Evolutionary conservation across 2,113 vertebrate genomes (phyloP), one percentile per base, ranked within the genome.

Genomic region (Halcyon senegalensis): DNA sequence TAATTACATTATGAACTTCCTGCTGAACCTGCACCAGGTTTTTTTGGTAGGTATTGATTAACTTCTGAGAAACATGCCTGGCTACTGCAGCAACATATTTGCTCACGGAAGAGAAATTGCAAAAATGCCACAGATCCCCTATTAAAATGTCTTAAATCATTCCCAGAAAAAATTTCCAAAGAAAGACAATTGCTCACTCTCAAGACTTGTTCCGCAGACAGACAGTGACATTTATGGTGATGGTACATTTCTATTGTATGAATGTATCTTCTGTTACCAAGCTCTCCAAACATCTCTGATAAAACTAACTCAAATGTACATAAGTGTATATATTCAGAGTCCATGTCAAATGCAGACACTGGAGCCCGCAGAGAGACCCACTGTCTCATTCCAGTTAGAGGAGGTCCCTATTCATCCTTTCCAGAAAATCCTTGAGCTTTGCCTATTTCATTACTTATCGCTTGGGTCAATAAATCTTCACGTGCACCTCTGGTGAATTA

Each of bases 381-480:
- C 4, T 72, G 31, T 55, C 92, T 59, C 60, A 13, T 4, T 50
- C 3, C n/a, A 51, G n/a, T 6, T 64, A 27, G 20, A 30, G 11
- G 20, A 30, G 10, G 31, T 11, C 44, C 73, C 21, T 12, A n/a
- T 46, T 79, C 44, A 83, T 68, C 35, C 66, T 44, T 37, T 39
- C 10, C 43, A 74, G 41, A 69, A 64, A 62, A 89, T n/a, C 31
- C 70, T 28, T 37, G 33, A 80, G 28, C 4, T 21, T 25, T 89
- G 87, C 13, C 53, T 84, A 59, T 46, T 89, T 81, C 41, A 59
- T 48, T 60, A 84, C 35, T 63, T 70, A 41, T 18, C 30, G 78
- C 53, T 82, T 46, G 28, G 31, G 51, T 68, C 73, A 87, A 91
- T 72, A 84, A 70, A 74, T 64, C 48, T 81, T 48, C 64, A 78